Evolutionary conservation across 2,888 invertebrate genomes (phyloP), one percentile per base, ranked within the genome.

Genomic region (Patella depressa): DNA sequence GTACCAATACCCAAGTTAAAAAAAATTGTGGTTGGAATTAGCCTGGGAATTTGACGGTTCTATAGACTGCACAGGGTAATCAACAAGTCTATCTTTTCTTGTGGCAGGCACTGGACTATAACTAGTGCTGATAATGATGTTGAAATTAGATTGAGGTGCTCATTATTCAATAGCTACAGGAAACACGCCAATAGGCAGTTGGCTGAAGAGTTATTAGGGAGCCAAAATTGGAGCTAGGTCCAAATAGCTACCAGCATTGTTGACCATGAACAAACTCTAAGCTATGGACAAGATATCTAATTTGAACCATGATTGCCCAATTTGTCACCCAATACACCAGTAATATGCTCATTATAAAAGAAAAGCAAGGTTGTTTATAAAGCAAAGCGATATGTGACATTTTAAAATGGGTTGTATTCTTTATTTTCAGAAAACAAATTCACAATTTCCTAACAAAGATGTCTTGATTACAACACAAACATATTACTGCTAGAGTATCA

Each of bases 71-170:
- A 24, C 24, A 19, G 24, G 65, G 24, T 65, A 65, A 65, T 65
- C 65, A 65, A 65, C 65, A 24, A 65, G 24, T 65, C 65, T 65
- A 12, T 24, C 19, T 65, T 65, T 65, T 65, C 65, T 65, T 65
- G 65, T 65, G 65, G 65, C 65, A 65, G 65, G 65, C 65, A 65
- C 19, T 65, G 65, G 65, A 65, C 65, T 65, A 65, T 65, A 65
- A 65, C 65, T 65, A 19, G 19, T 14, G 24, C 65, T 65, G 65
- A 65, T 65, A 65, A 65, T 65, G 65, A 65, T 65, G 65, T 65
- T 65, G 19, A 65, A 65, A 65, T 65, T 65, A 65, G 65, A 65
- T 65, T 24, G 19, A 19, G 65, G 65, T 65, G 65, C 65, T 65
- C 65, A 65, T 65, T 65, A 65, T 65, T 65, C 65, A 19, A 14